Conservation (phyloP, 2,113 vertebrate genomes). For the Lepus timidus region DNA sequence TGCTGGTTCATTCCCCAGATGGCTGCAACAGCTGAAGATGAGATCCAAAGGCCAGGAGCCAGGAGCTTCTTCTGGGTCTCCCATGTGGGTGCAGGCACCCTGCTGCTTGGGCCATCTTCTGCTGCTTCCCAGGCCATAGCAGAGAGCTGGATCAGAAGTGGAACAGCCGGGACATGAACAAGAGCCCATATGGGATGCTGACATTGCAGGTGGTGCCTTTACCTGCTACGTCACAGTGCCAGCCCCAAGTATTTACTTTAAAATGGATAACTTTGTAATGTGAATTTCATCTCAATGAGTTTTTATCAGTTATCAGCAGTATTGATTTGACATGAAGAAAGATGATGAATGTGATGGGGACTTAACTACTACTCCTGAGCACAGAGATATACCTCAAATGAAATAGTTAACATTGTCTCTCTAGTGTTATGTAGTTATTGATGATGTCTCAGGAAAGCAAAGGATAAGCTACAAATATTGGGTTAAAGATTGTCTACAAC, state of each 20-base stretch:
- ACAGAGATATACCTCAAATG: not conserved
- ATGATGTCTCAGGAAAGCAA: not conserved
- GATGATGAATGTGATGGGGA: not conserved
- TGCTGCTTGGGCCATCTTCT: no score
- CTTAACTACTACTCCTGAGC: not conserved
- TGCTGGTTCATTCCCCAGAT: no score
- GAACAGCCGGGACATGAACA: no score
- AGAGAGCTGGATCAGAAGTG: no score
- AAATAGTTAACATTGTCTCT: not conserved
- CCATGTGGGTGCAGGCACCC: no score
- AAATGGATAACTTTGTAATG: not conserved
- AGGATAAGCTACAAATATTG: not conserved
- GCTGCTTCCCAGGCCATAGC: no score
- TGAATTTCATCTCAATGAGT: not conserved
- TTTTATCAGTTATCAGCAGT: not conserved
- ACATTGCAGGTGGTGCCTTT: no score
- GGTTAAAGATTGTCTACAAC: not conserved
- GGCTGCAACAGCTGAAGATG: no score
- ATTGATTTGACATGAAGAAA: not conserved
- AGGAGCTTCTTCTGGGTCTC: no score
- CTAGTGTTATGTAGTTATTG: not conserved
- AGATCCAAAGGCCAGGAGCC: no score
- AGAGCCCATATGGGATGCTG: no score
- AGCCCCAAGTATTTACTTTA: not conserved
- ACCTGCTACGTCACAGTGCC: no score